Evolutionary conservation across 2,797 vertebrate genomes (phyloP), one percentile per base, ranked within the genome.

Genomic region (Channallabes apus): DNA sequence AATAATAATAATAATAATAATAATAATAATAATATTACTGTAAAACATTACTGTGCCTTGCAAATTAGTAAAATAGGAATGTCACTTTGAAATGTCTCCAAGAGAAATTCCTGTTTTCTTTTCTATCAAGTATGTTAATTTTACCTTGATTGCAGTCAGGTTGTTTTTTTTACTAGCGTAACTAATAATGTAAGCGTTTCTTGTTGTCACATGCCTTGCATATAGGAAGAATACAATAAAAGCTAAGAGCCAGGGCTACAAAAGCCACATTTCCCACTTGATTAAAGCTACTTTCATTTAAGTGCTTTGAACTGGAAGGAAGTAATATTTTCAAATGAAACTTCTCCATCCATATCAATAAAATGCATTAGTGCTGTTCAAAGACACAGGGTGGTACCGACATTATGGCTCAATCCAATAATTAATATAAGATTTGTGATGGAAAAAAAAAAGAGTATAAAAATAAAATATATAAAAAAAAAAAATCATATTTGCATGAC

Each of bases 271-370:
- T 78, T 24, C 12, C 75, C 51, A 4, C 27, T 61, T 24, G 18
- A 59, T 59, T 35, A 62, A 79, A 18, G 77, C 58, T 64, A 18
- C 35, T 64, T 64, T 78, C 32, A 61, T 61, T 77, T 24, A 80
- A 80, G 35, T 11, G 77, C 77, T 9, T 41, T 8, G 59, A 41
- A 62, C 27, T 41, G 59, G 41, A n/a, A 38, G 32, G 6, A 29
- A 29, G 6, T 56, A 54, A 17, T 35, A 20, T 78, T 35, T 78
- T 78, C 32, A 24, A 78, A 61, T 61, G 11, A 38, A 38, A 78
- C 18, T 59, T 61, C 76, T 59, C 56, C 20, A 38, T 61, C 32
- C 29, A 78, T 78, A 38, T 61, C 61, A 61, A 59, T 61, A 61
- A 78, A 78, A n/a, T 59, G 75, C 15, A 59, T 77, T 38, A 58